Evolutionary conservation across 2,888 invertebrate genomes (phyloP).

Genomic region (Noctua pronuba): DNA sequence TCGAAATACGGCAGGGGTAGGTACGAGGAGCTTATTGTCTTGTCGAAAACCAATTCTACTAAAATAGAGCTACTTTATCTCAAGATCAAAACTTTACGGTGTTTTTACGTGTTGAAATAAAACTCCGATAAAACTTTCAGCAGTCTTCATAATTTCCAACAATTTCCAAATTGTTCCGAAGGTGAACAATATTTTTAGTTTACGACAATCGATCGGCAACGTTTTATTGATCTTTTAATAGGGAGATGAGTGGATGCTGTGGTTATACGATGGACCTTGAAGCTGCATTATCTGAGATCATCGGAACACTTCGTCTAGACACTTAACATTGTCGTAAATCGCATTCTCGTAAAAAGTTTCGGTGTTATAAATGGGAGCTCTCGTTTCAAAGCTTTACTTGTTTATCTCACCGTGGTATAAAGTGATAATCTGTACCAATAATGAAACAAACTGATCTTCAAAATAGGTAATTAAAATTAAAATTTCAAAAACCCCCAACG

Average conservation of each 20-base stretch:
- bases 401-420: background rate
- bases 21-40: background rate
- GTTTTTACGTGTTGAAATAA: conserved; percentile 30
- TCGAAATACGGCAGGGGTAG: background rate
- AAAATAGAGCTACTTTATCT: conserved; percentile 20
- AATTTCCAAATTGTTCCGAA: conserved; percentile 46
- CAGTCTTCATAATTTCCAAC: conserved; percentile 29
- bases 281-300: conserved; percentile 70
- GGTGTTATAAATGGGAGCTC: conserved; percentile 31
- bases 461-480: too few species aligned
- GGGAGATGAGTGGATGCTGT: conserved; percentile 43
- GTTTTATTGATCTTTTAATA: conserved; percentile 61
- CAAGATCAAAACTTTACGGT: conserved; percentile 26
- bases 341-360: conserved; percentile 66
- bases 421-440: background rate
- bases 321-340: conserved; percentile 76
- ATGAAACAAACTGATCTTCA: background rate
- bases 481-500: too few species aligned
- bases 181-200: conserved; percentile 61
- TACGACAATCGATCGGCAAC: conserved; percentile 51
- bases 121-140: conserved; percentile 35
- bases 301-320: conserved; percentile 66
- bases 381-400: conserved; percentile 4
- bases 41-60: background rate
- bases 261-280: conserved; percentile 72